phyloP scores from a whole-genome alignment of 2,888 invertebrate species.

The Escarpia spicata region DNA sequence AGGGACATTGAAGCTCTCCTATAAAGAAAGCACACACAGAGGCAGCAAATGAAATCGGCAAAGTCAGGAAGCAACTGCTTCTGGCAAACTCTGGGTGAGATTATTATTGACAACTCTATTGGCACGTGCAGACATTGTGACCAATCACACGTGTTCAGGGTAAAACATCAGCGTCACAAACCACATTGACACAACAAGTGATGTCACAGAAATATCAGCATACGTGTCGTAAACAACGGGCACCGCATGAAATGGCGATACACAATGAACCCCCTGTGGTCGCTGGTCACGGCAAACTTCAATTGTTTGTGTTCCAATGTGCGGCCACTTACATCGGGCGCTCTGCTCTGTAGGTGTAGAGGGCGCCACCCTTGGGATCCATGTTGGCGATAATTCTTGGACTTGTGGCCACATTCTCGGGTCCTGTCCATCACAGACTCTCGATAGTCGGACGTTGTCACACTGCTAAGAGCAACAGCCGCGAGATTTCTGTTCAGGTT shows the following conservation, averaged over 20 bases:
- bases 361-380: not conserved
- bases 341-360: too few species aligned
- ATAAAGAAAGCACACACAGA: not conserved
- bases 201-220: not conserved
- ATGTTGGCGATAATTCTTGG: not conserved
- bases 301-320: too few species aligned
- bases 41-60: not conserved
- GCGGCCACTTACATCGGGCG: too few species aligned
- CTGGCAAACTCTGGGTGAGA: not conserved
- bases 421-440: not conserved
- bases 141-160: not conserved
- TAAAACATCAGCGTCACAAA: not conserved
- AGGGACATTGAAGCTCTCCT: not conserved
- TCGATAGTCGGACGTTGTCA: not conserved
- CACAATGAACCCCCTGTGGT: not conserved
- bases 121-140: not conserved
- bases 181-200: not conserved
- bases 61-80: not conserved
- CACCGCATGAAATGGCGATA: not conserved
- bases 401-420: not conserved
- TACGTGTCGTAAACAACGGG: not conserved
- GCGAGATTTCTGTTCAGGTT: conserved; percentile 13
- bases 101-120: not conserved
- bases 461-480: conserved; percentile 20
- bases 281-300: not conserved